Conservation (phyloP, 2,797 vertebrate species). For the Carduelis carduelis region DNA sequence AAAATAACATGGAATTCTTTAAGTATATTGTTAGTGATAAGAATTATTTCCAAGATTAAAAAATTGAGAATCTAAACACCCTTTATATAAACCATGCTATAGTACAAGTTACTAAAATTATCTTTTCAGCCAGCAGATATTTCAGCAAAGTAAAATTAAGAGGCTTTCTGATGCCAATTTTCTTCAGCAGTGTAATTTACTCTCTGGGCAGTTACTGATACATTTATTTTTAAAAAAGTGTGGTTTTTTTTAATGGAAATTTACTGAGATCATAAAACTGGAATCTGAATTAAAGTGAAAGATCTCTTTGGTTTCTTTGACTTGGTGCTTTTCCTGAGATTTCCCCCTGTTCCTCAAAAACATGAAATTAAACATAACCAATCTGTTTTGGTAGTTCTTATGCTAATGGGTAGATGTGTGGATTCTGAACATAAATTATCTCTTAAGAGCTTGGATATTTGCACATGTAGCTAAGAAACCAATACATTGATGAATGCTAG, state of each 20-base stretch:
- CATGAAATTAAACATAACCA: conserved; percentile 21
- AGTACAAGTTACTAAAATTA: background rate
- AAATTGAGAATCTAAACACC: background rate
- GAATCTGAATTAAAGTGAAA: background rate
- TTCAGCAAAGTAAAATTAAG: background rate
- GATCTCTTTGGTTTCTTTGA: background rate
- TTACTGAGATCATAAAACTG: background rate
- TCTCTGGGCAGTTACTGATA: background rate
- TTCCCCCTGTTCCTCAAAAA: background rate
- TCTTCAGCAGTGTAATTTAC: background rate
- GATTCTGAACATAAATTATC: conserved; percentile 44
- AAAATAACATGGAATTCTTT: background rate
- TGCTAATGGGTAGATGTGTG: conserved; percentile 4
- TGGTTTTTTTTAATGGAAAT: background rate
- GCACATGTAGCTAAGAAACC: conserved; percentile 28
- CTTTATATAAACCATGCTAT: background rate
- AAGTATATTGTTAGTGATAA: background rate
- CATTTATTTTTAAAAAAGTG: background rate
- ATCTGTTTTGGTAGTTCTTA: conserved; percentile 39
- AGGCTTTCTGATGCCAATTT: background rate
- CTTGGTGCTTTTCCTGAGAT: background rate
- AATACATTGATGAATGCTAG: conserved; percentile 20
- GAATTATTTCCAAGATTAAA: background rate
- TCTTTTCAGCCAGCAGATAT: background rate
- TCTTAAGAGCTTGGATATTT: conserved; percentile 20